These are phyloP conservation scores for Paratrypauchen microcephalus DNA, from an alignment of 2,797 vertebrate species.

Conservation along the genomic window DNA sequence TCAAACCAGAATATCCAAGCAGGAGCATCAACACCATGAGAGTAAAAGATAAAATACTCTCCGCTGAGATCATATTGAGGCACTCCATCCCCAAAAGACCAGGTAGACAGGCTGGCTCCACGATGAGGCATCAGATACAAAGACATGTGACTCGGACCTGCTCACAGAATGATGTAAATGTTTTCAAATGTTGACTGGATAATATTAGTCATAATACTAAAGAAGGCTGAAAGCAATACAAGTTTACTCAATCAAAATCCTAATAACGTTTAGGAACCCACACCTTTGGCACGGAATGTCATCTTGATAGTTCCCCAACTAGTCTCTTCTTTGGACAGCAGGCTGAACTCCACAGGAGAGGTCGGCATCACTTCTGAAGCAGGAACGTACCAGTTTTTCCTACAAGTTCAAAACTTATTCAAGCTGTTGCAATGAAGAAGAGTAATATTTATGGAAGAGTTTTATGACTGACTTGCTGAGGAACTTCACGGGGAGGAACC, in stretches of 20 bases:
- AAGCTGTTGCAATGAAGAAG: background rate
- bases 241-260: background rate
- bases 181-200: background rate
- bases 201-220: background rate
- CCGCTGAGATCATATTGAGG: slow-evolving; percentile 82
- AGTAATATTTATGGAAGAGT: background rate
- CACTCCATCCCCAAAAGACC: slow-evolving; percentile 89
- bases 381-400: slow-evolving; percentile 97
- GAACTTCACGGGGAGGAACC: slow-evolving; percentile 94
- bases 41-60: slow-evolving; percentile 96
- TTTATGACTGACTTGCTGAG: slow-evolving; percentile 84
- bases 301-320: slow-evolving; percentile 83
- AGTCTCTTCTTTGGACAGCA: slow-evolving; percentile 84
- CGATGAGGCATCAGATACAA: slow-evolving; percentile 83
- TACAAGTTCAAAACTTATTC: slow-evolving; percentile 51
- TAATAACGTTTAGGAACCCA: slow-evolving; percentile 5
- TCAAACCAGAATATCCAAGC: slow-evolving; percentile 95
- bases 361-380: slow-evolving; percentile 82
- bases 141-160: slow-evolving; percentile 96
- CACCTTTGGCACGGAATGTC: slow-evolving; percentile 88
- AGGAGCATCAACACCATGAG: slow-evolving; percentile 85
- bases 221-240: background rate
- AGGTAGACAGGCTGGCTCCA: slow-evolving; percentile 80
- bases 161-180: background rate
- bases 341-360: slow-evolving; percentile 82